A percentile compares a stretch with the other conserved stretches of the same genome.
These are phyloP conservation scores for Tympanuchus pallidicinctus DNA, from an alignment of 2,113 vertebrate species.

Conservation along the genomic window DNA sequence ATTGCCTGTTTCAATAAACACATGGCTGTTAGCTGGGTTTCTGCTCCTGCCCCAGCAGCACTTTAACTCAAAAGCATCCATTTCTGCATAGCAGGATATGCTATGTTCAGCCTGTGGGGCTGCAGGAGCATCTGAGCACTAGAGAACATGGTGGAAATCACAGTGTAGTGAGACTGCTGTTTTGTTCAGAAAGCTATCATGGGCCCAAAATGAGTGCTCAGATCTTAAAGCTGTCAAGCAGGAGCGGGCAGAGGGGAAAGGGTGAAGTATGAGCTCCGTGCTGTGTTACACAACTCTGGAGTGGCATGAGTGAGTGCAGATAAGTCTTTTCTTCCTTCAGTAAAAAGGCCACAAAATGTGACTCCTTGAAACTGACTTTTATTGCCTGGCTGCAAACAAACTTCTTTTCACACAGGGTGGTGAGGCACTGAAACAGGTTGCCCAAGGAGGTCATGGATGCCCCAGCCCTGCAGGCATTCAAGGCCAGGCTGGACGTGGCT, in stretches of 20 bases:
- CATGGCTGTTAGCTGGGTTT: not conserved
- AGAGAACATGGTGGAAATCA: not conserved
- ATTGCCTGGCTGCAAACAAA: not conserved
- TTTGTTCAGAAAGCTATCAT: constrained; percentile 1
- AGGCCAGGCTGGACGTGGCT: too few relatives aligned
- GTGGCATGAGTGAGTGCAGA: not conserved
- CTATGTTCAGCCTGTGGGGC: not conserved
- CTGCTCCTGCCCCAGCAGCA: not conserved
- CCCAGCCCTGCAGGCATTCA: too few relatives aligned
- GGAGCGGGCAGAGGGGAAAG: not conserved
- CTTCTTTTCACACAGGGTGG: not conserved
- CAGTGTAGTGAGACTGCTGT: not conserved
- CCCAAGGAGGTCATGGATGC: too few relatives aligned
- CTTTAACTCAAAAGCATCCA: not conserved
- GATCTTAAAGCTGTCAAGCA: not conserved
- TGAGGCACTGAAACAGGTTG: too few relatives aligned
- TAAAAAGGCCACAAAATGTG: not conserved
- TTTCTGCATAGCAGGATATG: not conserved
- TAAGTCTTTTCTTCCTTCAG: not conserved
- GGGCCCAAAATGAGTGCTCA: not conserved
- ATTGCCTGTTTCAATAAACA: not conserved
- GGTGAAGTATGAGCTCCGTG: not conserved
- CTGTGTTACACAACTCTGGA: not conserved
- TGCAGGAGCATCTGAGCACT: not conserved
- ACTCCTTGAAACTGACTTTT: not conserved